Conservation (phyloP, 1,140 invertebrate genomes). For the Scaptomyza montana region DNA sequence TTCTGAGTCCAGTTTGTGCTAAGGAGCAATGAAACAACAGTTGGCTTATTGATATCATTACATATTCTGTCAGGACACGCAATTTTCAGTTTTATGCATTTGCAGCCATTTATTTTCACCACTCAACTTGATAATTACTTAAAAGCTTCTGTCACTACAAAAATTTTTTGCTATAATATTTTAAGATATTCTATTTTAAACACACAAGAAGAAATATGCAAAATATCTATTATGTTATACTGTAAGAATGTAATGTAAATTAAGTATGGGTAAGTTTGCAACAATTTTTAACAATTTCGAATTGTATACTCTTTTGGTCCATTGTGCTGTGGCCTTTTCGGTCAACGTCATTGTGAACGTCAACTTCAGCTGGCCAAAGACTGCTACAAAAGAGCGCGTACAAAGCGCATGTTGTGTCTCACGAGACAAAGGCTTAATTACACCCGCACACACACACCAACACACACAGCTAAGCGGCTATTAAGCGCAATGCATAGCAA, state of each 20-base stretch:
- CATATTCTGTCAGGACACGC: not conserved
- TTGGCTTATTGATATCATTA: not conserved
- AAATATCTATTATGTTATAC: too few relatives aligned
- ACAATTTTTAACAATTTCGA: not conserved
- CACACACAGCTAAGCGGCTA: slow-evolving; percentile 65
- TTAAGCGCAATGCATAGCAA: slow-evolving; percentile 67
- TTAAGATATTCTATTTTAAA: too few relatives aligned
- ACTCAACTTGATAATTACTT: too few relatives aligned
- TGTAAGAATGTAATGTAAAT: too few relatives aligned
- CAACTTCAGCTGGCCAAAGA: slow-evolving; percentile 37
- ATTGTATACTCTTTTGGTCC: not conserved
- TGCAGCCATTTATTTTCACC: too few relatives aligned
- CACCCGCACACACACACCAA: slow-evolving; percentile 36
- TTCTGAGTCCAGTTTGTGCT: not conserved
- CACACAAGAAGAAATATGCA: too few relatives aligned
- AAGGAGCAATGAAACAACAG: not conserved
- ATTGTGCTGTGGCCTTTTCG: slow-evolving; percentile 36
- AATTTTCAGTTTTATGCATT: too few relatives aligned
- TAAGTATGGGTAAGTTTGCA: not conserved
- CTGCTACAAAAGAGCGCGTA: slow-evolving; percentile 30
- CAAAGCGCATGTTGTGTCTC: slow-evolving; percentile 34
- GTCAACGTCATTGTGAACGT: slow-evolving; percentile 46
- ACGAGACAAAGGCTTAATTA: slow-evolving; percentile 71
- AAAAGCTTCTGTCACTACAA: too few relatives aligned
- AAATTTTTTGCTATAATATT: too few relatives aligned